Evolutionary conservation across 2,888 invertebrate genomes (phyloP).

Genomic region (Endomychus coccineus): DNA sequence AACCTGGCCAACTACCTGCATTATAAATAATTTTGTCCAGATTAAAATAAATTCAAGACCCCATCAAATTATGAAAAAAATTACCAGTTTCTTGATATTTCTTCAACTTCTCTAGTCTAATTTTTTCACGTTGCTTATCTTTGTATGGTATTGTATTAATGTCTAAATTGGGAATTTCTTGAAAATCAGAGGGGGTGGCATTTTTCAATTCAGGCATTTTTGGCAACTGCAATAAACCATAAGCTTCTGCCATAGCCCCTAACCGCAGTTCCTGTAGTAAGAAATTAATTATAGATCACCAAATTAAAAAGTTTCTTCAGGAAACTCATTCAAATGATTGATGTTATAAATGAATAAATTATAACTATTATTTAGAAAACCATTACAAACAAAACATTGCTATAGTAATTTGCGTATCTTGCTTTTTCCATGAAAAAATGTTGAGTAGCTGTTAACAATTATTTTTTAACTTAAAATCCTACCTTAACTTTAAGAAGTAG

Average conservation of each 20-base stretch:
- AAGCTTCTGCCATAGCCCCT: slow-evolving; percentile 75
- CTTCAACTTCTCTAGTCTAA: slow-evolving; percentile 62
- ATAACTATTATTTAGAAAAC: too few relatives aligned
- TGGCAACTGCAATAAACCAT: slow-evolving; percentile 85
- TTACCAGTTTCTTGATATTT: slow-evolving; percentile 65
- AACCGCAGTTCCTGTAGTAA: slow-evolving; percentile 65
- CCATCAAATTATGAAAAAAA: slow-evolving; percentile 47
- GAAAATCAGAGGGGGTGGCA: slow-evolving; percentile 49
- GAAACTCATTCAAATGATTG: too few relatives aligned
- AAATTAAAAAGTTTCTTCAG: background rate
- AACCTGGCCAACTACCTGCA: slow-evolving; percentile 38
- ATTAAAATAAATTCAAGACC: too few relatives aligned
- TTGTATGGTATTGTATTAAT: slow-evolving; percentile 67
- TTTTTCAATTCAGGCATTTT: slow-evolving; percentile 91
- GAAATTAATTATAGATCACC: too few relatives aligned
- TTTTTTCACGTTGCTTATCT: slow-evolving; percentile 70
- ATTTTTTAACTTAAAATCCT: slow-evolving; percentile 12
- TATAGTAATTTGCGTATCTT: too few relatives aligned
- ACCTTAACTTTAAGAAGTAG: slow-evolving; percentile 77
- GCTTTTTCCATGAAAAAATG: too few relatives aligned
- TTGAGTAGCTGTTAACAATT: too few relatives aligned
- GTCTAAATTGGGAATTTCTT: slow-evolving; percentile 56
- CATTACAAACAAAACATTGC: slow-evolving; percentile 5
- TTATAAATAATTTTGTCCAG: slow-evolving; percentile 23
- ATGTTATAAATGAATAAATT: too few relatives aligned